These are phyloP conservation scores for Lagenorhynchus albirostris DNA, from an alignment of 2,113 vertebrate species.

Conservation along the genomic window DNA sequence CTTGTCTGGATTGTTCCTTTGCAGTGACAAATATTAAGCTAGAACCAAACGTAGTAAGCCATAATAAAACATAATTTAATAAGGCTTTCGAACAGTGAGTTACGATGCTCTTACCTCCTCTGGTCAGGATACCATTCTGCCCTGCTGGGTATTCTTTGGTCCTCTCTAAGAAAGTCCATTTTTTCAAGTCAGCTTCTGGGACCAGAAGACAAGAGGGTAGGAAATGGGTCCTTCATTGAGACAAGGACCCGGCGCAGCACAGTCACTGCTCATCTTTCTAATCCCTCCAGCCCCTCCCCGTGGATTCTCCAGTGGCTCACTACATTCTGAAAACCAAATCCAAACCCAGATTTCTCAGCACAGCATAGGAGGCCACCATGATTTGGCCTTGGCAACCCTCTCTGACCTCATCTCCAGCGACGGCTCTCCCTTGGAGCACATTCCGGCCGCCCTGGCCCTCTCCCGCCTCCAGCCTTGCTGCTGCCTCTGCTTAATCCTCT, in stretches of 20 bases:
- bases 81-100: not conserved
- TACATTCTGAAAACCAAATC: not conserved
- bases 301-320: fast-evolving
- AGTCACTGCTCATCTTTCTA: too few species aligned
- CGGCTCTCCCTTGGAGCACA: fast-evolving
- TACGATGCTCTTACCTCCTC: not conserved
- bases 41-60: not conserved
- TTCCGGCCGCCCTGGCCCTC: not conserved
- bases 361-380: fast-evolving
- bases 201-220: not conserved
- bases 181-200: not conserved
- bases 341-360: not conserved
- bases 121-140: not conserved
- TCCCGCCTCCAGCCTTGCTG: not conserved
- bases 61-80: too few species aligned
- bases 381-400: too few species aligned
- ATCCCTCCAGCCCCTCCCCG: fast-evolving
- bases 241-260: fast-evolving
- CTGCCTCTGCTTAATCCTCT: not conserved
- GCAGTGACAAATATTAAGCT: not conserved
- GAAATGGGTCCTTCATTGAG: not conserved
- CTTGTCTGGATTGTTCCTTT: not conserved
- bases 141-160: not conserved
- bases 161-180: not conserved
- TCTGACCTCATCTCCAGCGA: not conserved